Conservation (phyloP, 37 sponge, comb jelly and placozoan species). For the Crambe crambe region DNA sequence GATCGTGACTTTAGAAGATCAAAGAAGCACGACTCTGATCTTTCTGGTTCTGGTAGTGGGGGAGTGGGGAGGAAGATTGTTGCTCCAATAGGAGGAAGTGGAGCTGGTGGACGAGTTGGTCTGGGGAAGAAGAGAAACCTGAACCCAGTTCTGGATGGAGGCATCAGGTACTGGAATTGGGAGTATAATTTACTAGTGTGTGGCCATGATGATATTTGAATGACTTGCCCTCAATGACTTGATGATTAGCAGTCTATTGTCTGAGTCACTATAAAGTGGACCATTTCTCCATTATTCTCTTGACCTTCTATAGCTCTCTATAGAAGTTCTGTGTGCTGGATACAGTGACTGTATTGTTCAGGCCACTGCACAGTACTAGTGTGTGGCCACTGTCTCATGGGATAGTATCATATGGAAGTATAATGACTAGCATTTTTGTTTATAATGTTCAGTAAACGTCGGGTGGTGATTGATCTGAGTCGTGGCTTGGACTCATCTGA, state of each 20-base stretch:
- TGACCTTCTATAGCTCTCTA: too few species aligned
- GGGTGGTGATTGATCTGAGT: conserved; percentile 9
- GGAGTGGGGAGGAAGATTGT: conserved; percentile 7
- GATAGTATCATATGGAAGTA: too few species aligned
- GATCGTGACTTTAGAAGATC: conserved; percentile 88
- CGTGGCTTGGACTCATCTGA: background rate
- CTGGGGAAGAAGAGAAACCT: conserved; percentile 6
- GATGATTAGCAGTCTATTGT: too few species aligned
- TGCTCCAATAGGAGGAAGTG: background rate
- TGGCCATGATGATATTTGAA: too few species aligned
- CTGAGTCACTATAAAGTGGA: too few species aligned
- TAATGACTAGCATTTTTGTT: too few species aligned
- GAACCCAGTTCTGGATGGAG: background rate
- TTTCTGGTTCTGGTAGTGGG: background rate
- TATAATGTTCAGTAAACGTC: conserved; percentile 18
- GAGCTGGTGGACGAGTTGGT: background rate
- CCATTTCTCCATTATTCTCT: too few species aligned
- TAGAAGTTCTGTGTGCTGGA: too few species aligned
- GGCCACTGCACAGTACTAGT: too few species aligned
- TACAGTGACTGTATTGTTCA: too few species aligned
- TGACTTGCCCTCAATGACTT: too few species aligned
- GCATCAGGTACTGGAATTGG: background rate
- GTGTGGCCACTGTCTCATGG: too few species aligned
- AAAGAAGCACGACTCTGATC: conserved; percentile 11
- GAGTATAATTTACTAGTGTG: background rate